These are phyloP conservation scores for Netelia melanura DNA, from an alignment of 2,888 invertebrate species.

Conservation along the genomic window DNA sequence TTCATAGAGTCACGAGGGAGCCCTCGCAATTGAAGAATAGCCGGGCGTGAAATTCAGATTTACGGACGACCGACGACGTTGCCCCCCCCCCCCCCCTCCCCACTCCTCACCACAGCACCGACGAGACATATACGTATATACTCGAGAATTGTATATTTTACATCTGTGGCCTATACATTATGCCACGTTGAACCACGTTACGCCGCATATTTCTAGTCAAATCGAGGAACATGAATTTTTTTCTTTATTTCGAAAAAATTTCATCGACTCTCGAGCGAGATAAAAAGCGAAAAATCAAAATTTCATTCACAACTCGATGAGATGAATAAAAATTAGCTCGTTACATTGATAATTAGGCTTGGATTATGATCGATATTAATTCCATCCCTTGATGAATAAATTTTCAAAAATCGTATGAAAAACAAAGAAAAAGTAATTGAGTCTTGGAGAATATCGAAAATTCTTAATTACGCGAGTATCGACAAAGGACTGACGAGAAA, in stretches of 20 bases:
- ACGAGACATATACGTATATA: background rate
- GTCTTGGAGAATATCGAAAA: background rate
- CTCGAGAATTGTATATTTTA: background rate
- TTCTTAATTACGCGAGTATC: background rate
- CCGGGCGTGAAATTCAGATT: conserved; percentile 71
- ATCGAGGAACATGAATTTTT: background rate
- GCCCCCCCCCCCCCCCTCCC: background rate
- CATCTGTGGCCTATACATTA: conserved; percentile 13
- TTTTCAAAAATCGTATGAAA: background rate
- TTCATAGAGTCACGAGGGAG: conserved; percentile 67
- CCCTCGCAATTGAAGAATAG: conserved; percentile 70
- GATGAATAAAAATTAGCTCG: too few relatives aligned
- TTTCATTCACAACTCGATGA: too few relatives aligned
- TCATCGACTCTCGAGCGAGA: too few relatives aligned
- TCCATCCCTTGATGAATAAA: background rate
- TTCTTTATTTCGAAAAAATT: background rate
- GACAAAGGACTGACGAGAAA: background rate
- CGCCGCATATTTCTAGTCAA: background rate
- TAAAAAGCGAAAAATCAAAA: too few relatives aligned
- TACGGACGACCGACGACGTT: conserved; percentile 60
- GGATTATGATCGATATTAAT: background rate
- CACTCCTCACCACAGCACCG: background rate
- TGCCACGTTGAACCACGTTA: background rate
- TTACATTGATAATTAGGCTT: too few relatives aligned
- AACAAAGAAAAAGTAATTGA: background rate